Evolutionary conservation across 2,797 vertebrate species (phyloP).

Genomic region (Orientallactaga sibirica): DNA sequence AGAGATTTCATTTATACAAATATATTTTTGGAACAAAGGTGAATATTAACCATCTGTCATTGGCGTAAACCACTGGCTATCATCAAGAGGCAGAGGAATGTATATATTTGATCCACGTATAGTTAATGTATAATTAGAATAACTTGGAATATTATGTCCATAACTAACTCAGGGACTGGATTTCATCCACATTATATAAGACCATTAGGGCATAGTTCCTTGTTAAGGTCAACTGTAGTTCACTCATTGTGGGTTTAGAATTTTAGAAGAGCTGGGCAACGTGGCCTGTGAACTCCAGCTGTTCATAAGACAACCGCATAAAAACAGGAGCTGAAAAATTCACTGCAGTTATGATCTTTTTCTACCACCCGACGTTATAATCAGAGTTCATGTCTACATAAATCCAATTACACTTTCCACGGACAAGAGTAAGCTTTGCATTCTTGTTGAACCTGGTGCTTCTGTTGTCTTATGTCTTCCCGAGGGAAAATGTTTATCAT

Average conservation of each 20-base stretch:
- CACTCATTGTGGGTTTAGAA: neutral
- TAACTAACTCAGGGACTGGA: constrained; percentile 2
- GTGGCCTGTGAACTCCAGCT: constrained; percentile 11
- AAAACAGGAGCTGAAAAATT: constrained; percentile 53
- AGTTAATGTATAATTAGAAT: constrained; percentile 66
- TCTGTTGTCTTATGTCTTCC: neutral
- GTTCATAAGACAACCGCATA: neutral
- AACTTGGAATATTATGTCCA: neutral
- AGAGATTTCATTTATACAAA: constrained; percentile 69
- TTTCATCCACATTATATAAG: constrained; percentile 43
- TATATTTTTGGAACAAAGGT: constrained; percentile 70
- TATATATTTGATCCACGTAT: constrained; percentile 39
- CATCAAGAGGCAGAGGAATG: constrained; percentile 45
- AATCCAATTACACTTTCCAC: constrained; percentile 43
- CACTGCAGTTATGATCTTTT: neutral
- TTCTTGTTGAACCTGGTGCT: neutral
- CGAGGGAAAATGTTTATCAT: neutral
- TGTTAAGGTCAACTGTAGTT: constrained; percentile 41
- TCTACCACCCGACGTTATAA: neutral
- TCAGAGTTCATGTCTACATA: constrained; percentile 60
- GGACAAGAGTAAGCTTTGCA: constrained; percentile 12
- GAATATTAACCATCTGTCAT: constrained; percentile 54
- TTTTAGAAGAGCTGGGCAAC: constrained; percentile 39
- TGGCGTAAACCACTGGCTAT: constrained; percentile 51
- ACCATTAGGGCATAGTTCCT: neutral